A percentile compares a stretch with the other conserved stretches of the same genome.
These are phyloP conservation scores for Acrocephalus arundinaceus DNA, from an alignment of 2,113 vertebrate genomes.

Conservation along the genomic window DNA sequence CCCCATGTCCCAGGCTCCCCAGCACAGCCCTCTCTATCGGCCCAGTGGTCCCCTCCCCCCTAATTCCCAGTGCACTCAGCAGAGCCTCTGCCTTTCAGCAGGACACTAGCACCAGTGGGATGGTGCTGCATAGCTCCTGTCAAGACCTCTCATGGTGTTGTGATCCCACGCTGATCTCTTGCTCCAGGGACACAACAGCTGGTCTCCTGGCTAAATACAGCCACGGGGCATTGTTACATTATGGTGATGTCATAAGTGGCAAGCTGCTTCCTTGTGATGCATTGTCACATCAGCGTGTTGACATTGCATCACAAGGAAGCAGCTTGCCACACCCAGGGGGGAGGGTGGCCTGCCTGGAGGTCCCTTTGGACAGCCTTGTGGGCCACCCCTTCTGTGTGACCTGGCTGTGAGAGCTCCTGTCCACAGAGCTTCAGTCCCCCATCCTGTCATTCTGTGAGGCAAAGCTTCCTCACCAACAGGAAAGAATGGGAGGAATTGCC, in stretches of 20 bases:
- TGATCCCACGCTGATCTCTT: no score
- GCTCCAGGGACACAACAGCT: background rate
- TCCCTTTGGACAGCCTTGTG: background rate
- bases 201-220: background rate
- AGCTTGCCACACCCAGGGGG: no score
- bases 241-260: background rate
- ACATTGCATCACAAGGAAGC: accelerated
- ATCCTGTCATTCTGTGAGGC: no score
- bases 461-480: background rate
- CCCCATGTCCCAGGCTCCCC: no score
- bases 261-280: no score
- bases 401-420: background rate
- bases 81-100: background rate
- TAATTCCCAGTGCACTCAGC: background rate
- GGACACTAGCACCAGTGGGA: background rate
- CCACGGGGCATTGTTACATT: background rate
- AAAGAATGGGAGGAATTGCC: background rate
- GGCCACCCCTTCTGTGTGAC: background rate
- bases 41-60: no score
- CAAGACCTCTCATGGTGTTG: no score
- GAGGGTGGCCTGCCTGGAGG: accelerated
- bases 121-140: background rate
- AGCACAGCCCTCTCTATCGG: no score
- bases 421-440: background rate
- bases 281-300: background rate